phyloP scores from a whole-genome alignment of 2,888 invertebrate species.

The Hybos culiciformis region DNA sequence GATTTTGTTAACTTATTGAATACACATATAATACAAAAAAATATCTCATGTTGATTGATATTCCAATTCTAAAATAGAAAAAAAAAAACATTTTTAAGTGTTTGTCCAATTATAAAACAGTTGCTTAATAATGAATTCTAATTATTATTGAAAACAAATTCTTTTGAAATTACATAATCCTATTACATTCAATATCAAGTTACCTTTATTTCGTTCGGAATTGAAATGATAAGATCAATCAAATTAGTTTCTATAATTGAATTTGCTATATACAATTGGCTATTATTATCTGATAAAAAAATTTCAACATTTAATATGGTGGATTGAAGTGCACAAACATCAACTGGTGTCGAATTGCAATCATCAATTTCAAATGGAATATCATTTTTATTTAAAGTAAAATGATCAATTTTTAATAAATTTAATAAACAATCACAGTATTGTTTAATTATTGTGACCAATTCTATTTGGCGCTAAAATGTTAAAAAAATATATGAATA shows the following conservation, averaged over 20 bases:
- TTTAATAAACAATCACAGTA: constrained; percentile 34
- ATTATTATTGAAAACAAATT: neutral
- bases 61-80: constrained; percentile 24
- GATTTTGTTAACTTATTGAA: constrained; percentile 25
- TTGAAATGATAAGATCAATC: constrained; percentile 29
- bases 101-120: neutral
- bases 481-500: neutral
- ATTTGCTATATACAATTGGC: constrained; percentile 24
- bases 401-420: constrained; percentile 28
- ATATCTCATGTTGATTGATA: constrained; percentile 24
- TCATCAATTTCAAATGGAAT: constrained; percentile 26
- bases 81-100: neutral
- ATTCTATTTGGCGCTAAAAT: constrained; percentile 43
- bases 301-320: constrained; percentile 30
- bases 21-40: constrained; percentile 26
- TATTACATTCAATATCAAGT: neutral
- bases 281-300: constrained; percentile 23
- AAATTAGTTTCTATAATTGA: constrained; percentile 34
- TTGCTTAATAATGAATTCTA: neutral
- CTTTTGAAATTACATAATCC: neutral
- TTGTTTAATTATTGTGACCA: constrained; percentile 34
- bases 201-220: constrained; percentile 31
- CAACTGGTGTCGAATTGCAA: constrained; percentile 22
- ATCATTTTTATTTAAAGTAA: constrained; percentile 20
- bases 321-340: constrained; percentile 28